phyloP scores from a whole-genome alignment of 1,140 invertebrate species.

The Rhopalosiphum maidis region DNA sequence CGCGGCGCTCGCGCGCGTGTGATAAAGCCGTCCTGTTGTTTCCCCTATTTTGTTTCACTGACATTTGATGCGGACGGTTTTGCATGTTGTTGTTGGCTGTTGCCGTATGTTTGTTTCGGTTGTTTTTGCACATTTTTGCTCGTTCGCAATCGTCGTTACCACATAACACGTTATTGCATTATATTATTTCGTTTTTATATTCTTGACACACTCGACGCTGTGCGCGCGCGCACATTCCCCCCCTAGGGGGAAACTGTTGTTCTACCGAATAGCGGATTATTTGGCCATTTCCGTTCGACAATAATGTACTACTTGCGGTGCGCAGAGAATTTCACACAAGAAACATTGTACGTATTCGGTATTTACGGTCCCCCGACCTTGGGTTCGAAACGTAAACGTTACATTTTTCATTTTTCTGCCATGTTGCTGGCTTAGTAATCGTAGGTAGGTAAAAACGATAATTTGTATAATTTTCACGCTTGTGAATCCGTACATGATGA shows the following conservation, averaged over 20 bases:
- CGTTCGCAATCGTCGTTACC: neutral
- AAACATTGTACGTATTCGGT: constrained; percentile 50
- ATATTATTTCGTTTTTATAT: neutral
- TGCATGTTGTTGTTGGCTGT: neutral
- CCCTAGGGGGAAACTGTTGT: neutral
- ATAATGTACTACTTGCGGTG: constrained; percentile 45
- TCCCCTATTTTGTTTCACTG: neutral
- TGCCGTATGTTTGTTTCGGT: too few relatives aligned
- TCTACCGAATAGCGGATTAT: neutral
- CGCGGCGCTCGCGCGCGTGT: too few relatives aligned
- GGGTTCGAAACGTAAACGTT: neutral
- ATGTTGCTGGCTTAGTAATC: neutral
- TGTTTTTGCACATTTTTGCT: neutral
- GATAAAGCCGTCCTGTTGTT: neutral
- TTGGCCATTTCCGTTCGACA: neutral
- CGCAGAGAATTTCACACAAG: constrained; percentile 42
- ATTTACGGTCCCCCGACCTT: neutral
- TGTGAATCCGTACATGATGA: neutral
- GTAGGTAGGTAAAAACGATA: neutral
- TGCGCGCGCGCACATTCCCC: neutral
- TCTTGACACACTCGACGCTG: neutral
- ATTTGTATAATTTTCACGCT: neutral
- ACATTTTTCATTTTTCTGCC: neutral
- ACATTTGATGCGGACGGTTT: neutral
- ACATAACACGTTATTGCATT: neutral